phyloP scores from a whole-genome alignment of 2,888 invertebrate species.

The Pycnomerus fuliginosus region DNA sequence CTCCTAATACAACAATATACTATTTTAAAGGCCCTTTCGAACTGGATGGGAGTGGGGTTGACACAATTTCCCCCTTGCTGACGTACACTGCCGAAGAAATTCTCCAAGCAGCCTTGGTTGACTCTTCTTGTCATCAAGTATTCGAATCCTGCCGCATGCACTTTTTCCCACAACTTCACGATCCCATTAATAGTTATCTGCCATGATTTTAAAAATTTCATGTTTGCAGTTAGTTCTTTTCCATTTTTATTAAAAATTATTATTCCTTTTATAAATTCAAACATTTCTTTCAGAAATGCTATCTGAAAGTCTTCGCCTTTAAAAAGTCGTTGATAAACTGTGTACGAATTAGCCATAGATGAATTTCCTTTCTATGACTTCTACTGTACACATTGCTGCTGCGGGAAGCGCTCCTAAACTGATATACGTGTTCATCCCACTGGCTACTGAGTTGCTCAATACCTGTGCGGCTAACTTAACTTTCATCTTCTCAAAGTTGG shows the following conservation, averaged over 20 bases:
- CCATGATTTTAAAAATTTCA: conserved; percentile 4
- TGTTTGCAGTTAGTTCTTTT: conserved; percentile 24
- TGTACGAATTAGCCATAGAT: not conserved
- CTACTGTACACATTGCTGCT: conserved; percentile 1
- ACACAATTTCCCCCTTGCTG: conserved; percentile 27
- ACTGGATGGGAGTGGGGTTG: conserved; percentile 32
- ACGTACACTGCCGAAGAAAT: conserved; percentile 29
- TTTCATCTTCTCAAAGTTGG: conserved; percentile 29
- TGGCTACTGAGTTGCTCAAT: conserved; percentile 3
- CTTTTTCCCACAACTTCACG: conserved; percentile 23
- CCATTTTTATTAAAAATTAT: conserved; percentile 1
- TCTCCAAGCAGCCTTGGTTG: conserved; percentile 32
- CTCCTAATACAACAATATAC: too few relatives aligned
- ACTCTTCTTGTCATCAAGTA: conserved; percentile 28
- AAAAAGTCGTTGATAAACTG: not conserved
- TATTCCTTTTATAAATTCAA: not conserved
- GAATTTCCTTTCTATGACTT: conserved; percentile 10
- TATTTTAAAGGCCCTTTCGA: conserved; percentile 26
- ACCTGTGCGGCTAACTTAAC: conserved; percentile 25
- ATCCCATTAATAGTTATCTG: conserved; percentile 25
- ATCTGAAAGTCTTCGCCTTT: not conserved
- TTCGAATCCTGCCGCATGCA: conserved; percentile 20
- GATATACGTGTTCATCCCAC: conserved; percentile 1
- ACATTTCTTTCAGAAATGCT: not conserved
- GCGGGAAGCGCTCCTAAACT: not conserved